These are phyloP conservation scores for Matsumyia berberina DNA, from an alignment of 2,888 invertebrate species.

Conservation along the genomic window DNA sequence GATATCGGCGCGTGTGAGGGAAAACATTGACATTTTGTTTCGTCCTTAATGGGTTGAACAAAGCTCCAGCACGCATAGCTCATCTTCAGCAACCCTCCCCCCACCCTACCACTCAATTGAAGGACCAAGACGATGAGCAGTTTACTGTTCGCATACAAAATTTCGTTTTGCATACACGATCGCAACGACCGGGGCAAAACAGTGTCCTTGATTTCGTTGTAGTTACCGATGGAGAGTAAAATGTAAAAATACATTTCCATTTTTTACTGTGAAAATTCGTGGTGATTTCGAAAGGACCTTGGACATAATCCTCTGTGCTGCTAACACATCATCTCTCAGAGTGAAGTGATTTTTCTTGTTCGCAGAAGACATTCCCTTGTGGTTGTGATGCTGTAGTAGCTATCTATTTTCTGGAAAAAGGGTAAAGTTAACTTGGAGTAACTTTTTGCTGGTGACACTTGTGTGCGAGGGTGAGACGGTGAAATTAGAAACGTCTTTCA, in stretches of 20 bases:
- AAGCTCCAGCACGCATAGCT: conserved; percentile 56
- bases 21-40: conserved; percentile 18
- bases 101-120: too few species aligned
- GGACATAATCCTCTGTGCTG: conserved; percentile 44
- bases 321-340: neutral
- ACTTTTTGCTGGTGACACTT: conserved; percentile 14
- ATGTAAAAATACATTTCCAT: conserved; percentile 5
- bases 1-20: conserved; percentile 4
- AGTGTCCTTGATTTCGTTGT: conserved; percentile 36
- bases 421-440: conserved; percentile 52
- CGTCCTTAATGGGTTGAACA: conserved; percentile 63
- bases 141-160: conserved; percentile 44
- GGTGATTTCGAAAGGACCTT: conserved; percentile 55
- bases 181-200: conserved; percentile 31
- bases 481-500: conserved; percentile 38
- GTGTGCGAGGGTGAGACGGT: neutral
- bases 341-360: conserved; percentile 40
- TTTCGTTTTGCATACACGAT: conserved; percentile 54
- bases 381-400: neutral
- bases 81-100: neutral
- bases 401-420: conserved; percentile 37
- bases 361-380: neutral
- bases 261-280: conserved; percentile 2
- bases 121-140: conserved; percentile 57
- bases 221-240: conserved; percentile 3